Evolutionary conservation across 1,140 invertebrate species (phyloP), one percentile per base, ranked within the genome.

Genomic region (Drosophila quadrilineata): DNA sequence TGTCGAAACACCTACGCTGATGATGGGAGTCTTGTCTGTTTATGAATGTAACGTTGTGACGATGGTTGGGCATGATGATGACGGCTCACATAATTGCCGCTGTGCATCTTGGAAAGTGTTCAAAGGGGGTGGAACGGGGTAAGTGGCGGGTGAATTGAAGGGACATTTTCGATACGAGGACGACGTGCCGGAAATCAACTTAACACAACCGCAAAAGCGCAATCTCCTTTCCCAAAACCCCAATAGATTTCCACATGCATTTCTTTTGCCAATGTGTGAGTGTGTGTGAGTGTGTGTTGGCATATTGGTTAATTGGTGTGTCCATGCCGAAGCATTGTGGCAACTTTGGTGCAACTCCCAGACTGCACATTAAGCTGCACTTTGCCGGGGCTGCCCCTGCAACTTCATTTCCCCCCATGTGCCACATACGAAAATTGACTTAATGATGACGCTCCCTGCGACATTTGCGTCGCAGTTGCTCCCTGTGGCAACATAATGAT

Each of bases 101-200:
- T 60, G 49, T 49, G 57, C 71, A 72, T 80, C 76, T 75, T 75
- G 54, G 36, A 33, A 21, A 8, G 31, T 28, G 9, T 21, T 14
- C 28, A 19, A 43, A 52, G 29, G 35, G 26, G 31, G 36, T 3
- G 2, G 26, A 1, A 24, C n/a, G n/a, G 1, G 21, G 16, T n/a
- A 31, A 19, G 19, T 6, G 49, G 2, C 3, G 22, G 10, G 12
- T n/a, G n/a, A 17, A 12, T 14, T 2, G 22, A 33, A 4, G 14
- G 16, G 14, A 6, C 24, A 53, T 57, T 38, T 33, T 31, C 33
- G 19, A 28, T 59, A 63, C n/a, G n/a, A n/a, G n/a, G n/a, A n/a
- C n/a, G 72, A 84, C 76, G 73, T 72, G 72, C 68, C 76, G 76
- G 77, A 82, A 82, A 84, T 82, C 77, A 76, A 82, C 72, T 82